Base-by-base conservation (phyloP, 1,140 invertebrate genomes). In the Anastrepha ludens region DNA sequence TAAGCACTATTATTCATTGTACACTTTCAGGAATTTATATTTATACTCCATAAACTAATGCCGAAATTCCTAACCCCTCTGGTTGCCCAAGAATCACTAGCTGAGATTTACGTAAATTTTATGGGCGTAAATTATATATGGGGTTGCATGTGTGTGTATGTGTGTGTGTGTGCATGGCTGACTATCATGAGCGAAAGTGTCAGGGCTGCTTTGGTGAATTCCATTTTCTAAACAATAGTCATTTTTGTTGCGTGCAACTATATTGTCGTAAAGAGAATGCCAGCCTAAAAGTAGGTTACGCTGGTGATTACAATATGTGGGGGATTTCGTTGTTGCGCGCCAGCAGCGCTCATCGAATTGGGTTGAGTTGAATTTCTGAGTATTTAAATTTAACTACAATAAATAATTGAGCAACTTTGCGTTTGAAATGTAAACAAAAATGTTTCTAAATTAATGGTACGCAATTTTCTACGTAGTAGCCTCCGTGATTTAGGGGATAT, bases 71-170 rank as follows among this genome's bases (percentile, higher is more conserved):
- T 17, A 5, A 15, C 67, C 41, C 41, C 41, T 41, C 67, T 11
- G 6, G 6, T 0, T 11, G 11, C 41, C 41, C 20, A 39, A 9
- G 5, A 55, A 55, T 55, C 50, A 9, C 50, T 55, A 5, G 50
- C 50, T 62, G 60, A 62, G 44, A 81, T 81, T 81, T 81, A 13
- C 1, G 44, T 41, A 81, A 81, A 81, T 81, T 81, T 81, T 81
- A 81, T 81, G 74, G 74, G 50, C 74, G 74, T 81, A 81, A 81
- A 55, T 81, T 81, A 81, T 81, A 47, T 13, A 13, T 74, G 67
- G 5, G 9, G 15, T 55, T 20, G 6, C 5, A 74, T 55, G 50
- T 78, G 2, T 50, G 6, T 55, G 47, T 20, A 6, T 29, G 74
- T 55, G 5, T 55, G 50, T 29, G 5, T 50, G 41, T 7, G 0